phyloP scores from a whole-genome alignment of 2,888 invertebrate genomes.

The Erynnis tages region DNA sequence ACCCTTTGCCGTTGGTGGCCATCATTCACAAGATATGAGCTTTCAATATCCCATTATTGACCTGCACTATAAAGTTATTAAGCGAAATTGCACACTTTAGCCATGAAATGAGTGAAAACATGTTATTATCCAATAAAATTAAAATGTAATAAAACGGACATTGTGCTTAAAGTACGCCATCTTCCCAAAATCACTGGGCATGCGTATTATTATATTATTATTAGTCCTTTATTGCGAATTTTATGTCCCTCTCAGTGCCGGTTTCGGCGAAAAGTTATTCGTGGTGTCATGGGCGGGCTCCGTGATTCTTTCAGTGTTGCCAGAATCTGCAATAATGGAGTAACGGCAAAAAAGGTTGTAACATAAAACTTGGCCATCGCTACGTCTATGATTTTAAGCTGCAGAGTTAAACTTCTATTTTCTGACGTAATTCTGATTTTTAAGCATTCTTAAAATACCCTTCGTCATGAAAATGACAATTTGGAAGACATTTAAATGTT shows the following conservation, averaged over 20 bases:
- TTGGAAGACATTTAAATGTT: not conserved
- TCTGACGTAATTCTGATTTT: too few relatives aligned
- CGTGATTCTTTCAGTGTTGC: constrained; percentile 4
- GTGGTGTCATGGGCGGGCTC: constrained; percentile 30
- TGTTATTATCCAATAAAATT: constrained; percentile 67
- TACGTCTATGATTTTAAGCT: too few relatives aligned
- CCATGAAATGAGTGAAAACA: constrained; percentile 23
- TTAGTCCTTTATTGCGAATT: constrained; percentile 63
- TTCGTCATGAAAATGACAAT: too few relatives aligned
- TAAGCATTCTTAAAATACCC: too few relatives aligned
- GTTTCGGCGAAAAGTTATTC: constrained; percentile 51
- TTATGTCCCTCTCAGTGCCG: constrained; percentile 58
- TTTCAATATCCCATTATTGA: constrained; percentile 18
- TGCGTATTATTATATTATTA: constrained; percentile 65
- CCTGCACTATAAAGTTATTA: constrained; percentile 56
- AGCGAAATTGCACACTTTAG: constrained; percentile 45
- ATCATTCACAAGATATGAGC: constrained; percentile 8
- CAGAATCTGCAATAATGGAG: not conserved
- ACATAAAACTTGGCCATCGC: too few relatives aligned
- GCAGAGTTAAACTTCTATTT: too few relatives aligned
- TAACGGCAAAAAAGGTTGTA: not conserved
- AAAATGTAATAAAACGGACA: constrained; percentile 61
- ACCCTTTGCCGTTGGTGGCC: constrained; percentile 3
- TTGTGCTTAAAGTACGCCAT: constrained; percentile 42
- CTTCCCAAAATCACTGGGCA: constrained; percentile 55